phyloP scores from a whole-genome alignment of 2,113 vertebrate genomes.

The Pachyramphus minor region DNA sequence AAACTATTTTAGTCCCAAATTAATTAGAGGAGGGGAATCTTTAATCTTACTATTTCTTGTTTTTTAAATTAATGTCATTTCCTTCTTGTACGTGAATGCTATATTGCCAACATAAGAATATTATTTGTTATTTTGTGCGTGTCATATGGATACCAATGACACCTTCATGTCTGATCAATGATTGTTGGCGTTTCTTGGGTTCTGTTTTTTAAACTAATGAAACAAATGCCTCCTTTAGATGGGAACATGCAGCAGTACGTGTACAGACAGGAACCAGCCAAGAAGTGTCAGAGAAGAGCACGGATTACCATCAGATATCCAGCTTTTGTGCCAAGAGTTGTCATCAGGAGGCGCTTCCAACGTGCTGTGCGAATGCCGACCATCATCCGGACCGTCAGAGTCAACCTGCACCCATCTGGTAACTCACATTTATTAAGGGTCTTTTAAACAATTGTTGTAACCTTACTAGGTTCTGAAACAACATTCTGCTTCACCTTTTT shows the following conservation, averaged over 20 bases:
- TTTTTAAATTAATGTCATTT: neutral
- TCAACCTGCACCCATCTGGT: constrained; percentile 30
- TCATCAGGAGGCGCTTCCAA: constrained; percentile 67
- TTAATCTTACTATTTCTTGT: neutral
- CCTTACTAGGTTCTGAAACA: neutral
- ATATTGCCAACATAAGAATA: neutral
- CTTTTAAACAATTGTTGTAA: neutral
- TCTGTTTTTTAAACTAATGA: neutral
- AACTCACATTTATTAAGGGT: neutral
- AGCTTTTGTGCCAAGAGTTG: constrained; percentile 28
- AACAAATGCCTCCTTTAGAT: constrained; percentile 60
- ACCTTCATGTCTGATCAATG: neutral
- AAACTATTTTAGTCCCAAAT: neutral
- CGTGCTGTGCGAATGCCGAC: constrained; percentile 25
- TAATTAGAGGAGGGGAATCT: neutral
- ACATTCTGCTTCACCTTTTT: neutral
- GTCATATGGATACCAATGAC: rapidly evolving
- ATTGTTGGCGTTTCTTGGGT: neutral
- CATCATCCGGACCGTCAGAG: constrained; percentile 44
- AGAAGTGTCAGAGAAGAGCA: constrained; percentile 71
- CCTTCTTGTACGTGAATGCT: neutral
- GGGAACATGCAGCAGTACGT: constrained; percentile 88
- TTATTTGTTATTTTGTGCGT: neutral
- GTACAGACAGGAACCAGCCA: constrained; percentile 79
- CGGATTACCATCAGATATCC: constrained; percentile 49